Evolutionary conservation across 2,797 vertebrate species (phyloP).

Genomic region (Orientallactaga sibirica): DNA sequence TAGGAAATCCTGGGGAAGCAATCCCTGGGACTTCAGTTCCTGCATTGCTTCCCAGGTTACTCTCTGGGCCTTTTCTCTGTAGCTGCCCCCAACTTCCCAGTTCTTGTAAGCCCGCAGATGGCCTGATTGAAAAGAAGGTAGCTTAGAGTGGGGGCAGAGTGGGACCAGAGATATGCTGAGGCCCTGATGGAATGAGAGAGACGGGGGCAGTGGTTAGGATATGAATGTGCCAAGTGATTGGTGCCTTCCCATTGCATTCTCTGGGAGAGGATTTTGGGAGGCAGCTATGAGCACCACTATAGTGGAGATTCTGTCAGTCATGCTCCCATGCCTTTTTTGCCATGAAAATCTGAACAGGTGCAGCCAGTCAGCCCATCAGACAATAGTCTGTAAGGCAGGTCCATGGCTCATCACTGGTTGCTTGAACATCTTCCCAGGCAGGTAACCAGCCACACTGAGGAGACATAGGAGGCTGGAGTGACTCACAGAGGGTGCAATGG

Average conservation of each 20-base stretch:
- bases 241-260: background rate
- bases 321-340: background rate
- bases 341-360: background rate
- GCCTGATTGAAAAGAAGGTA: background rate
- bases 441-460: background rate
- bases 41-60: conserved; percentile 83
- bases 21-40: conserved; percentile 85
- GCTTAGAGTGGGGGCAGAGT: background rate
- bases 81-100: conserved; percentile 10
- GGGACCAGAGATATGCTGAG: background rate
- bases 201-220: background rate
- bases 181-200: background rate
- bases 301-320: background rate
- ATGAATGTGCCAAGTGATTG: background rate
- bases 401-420: background rate
- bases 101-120: background rate
- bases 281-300: background rate
- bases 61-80: conserved; percentile 40
- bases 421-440: background rate
- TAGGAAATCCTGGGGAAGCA: conserved; percentile 88
- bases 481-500: background rate
- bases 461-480: background rate
- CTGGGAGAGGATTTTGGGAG: background rate
- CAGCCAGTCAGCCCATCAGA: background rate
- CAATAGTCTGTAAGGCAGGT: background rate